Conservation (phyloP, 2,113 vertebrate species). For the Rhombomys opimus region DNA sequence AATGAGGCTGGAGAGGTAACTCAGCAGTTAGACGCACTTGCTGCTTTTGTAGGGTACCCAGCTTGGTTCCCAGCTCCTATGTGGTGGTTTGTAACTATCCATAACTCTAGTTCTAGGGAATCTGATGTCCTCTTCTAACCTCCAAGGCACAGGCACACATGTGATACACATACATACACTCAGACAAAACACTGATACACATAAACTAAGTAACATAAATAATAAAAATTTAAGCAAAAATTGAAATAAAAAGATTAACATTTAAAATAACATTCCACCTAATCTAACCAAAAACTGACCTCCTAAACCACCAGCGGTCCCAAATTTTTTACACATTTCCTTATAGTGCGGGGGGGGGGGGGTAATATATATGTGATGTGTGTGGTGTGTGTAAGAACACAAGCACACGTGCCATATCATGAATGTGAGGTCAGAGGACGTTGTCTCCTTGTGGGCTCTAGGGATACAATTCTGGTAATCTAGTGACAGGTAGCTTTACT, state of each 20-base stretch:
- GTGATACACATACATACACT: background rate
- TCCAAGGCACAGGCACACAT: background rate
- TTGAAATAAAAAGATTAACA: background rate
- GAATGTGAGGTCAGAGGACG: background rate
- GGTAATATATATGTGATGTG: background rate
- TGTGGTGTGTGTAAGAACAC: background rate
- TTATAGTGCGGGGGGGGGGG: background rate
- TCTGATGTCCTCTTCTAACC: background rate
- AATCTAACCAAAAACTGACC: slow-evolving; percentile 1
- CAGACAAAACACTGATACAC: background rate
- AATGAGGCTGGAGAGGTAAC: background rate
- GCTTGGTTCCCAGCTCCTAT: background rate
- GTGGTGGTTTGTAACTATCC: background rate
- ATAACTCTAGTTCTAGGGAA: background rate
- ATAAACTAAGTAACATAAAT: background rate
- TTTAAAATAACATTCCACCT: background rate
- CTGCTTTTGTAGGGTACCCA: background rate
- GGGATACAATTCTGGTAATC: background rate
- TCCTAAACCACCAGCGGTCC: slow-evolving; percentile 1
- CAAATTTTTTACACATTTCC: background rate
- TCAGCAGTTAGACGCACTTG: background rate
- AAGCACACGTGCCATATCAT: background rate
- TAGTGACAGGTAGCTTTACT: background rate
- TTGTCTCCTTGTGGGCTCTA: too few relatives aligned
- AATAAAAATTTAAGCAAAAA: background rate